A percentile compares a stretch with the other conserved stretches of the same genome.
These are phyloP conservation scores for Chionomys nivalis DNA, from an alignment of 2,113 vertebrate genomes.

Conservation along the genomic window DNA sequence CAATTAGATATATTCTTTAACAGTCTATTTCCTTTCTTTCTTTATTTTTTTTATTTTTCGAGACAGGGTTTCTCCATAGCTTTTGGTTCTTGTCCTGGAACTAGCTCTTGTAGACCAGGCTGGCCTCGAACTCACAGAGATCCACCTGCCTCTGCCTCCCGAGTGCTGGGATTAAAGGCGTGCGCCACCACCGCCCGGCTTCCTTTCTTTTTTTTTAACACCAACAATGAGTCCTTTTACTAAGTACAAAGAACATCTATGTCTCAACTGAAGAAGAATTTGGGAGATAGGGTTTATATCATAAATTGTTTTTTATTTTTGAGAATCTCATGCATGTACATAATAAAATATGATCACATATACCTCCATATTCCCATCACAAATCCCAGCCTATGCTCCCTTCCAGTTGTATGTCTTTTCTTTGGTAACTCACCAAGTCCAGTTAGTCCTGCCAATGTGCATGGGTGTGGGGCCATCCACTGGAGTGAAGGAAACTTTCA, in stretches of 20 bases:
- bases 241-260: neutral
- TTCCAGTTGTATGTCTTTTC: neutral
- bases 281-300: neutral
- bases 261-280: conserved; percentile 24
- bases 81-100: too few species aligned
- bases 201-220: too few species aligned
- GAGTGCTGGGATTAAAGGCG: too few species aligned
- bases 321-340: neutral
- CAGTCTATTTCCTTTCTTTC: too few species aligned
- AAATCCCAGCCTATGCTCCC: neutral
- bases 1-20: too few species aligned
- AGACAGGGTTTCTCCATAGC: too few species aligned
- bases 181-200: too few species aligned
- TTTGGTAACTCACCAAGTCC: neutral
- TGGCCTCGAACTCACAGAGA: too few species aligned
- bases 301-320: neutral
- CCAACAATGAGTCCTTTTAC: neutral
- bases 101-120: too few species aligned
- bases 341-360: neutral
- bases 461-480: neutral
- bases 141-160: too few species aligned
- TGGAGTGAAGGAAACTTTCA: neutral
- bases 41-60: too few species aligned
- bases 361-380: neutral
- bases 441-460: neutral